Percentiles rank a stretch among this genome's conserved stretches.
Evolutionary conservation across 2,888 invertebrate species (phyloP).

Genomic region (Stenodera caucasica): DNA sequence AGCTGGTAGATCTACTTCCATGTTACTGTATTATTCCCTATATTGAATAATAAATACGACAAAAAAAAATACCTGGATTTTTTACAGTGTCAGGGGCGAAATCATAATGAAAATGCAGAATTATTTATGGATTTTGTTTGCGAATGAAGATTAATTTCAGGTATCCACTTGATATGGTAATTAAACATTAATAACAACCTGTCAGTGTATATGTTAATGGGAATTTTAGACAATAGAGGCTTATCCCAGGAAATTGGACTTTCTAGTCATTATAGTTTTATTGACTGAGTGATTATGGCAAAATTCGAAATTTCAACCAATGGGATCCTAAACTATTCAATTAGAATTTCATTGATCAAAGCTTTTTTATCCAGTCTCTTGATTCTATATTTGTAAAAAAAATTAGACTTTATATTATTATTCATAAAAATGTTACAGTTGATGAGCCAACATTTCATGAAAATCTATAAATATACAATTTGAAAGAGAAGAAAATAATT

Average conservation of each 20-base stretch:
- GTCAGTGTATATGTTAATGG: neutral
- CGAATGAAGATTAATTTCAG: slow-evolving; percentile 2
- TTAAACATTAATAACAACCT: slow-evolving; percentile 3
- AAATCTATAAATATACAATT: too few relatives aligned
- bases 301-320: neutral
- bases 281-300: neutral
- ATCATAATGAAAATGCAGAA: neutral
- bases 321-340: too few relatives aligned
- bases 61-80: neutral
- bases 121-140: slow-evolving; percentile 5
- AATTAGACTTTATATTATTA: too few relatives aligned
- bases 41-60: neutral
- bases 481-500: too few relatives aligned
- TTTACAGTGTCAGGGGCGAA: neutral
- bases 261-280: neutral
- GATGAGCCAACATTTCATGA: too few relatives aligned
- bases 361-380: too few relatives aligned
- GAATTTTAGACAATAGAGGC: neutral
- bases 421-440: too few relatives aligned
- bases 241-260: neutral
- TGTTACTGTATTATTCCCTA: neutral
- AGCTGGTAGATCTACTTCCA: neutral
- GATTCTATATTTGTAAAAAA: too few relatives aligned
- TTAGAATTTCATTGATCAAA: too few relatives aligned
- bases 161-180: neutral